Base-by-base conservation (phyloP, 2,797 vertebrate genomes). In the Hybognathus amarus region DNA sequence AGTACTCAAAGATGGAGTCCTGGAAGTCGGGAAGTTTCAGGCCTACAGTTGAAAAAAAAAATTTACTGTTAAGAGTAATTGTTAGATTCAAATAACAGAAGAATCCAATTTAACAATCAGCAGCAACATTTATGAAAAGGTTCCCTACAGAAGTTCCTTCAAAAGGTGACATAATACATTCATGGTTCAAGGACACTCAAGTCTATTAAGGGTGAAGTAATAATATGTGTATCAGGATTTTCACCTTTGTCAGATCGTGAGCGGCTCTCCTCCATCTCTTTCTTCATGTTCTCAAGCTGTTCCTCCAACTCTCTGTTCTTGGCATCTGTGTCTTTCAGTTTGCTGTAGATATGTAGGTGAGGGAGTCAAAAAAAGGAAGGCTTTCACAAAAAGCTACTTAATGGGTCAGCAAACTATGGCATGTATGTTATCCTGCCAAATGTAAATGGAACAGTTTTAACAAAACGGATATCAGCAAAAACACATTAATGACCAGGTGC, bases 1-100 rank as follows among this genome's bases (percentile, higher is more conserved):
- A 99, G 87, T 99, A 99, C 56, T 98, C 97, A 93, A 99, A 99
- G 87, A 99, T 97, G 54, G 97, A 96, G 88, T 99, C 97, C 85
- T 99, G 97, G 89, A 99, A 98, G 87, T 97, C 97, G 18, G 96
- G 95, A 77, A 98, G 96, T 90, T 98, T 99, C 75, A 98, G 93
- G 86, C 97, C 98, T 89, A 85, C 88, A 92, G 63, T 71, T 63
- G 52, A 66, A 79, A 45, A 36, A 33, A 33, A 6, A 36, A 36
- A 36, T 0, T 36, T 36, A 5, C 36, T 36, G 36, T 36, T 2
- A 45, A 33, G 12, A 54, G 4, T 11, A 79, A 24, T 27, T 61
- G 56, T 2, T 27, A 61, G n/a, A 15, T 61, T 61, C n/a, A 61
- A 61, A 61, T 27, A 13, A 61, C 6, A 11, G 7, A 79, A 66